Conservation (phyloP, 2,888 invertebrate genomes). For the Myopa tessellatipennis region DNA sequence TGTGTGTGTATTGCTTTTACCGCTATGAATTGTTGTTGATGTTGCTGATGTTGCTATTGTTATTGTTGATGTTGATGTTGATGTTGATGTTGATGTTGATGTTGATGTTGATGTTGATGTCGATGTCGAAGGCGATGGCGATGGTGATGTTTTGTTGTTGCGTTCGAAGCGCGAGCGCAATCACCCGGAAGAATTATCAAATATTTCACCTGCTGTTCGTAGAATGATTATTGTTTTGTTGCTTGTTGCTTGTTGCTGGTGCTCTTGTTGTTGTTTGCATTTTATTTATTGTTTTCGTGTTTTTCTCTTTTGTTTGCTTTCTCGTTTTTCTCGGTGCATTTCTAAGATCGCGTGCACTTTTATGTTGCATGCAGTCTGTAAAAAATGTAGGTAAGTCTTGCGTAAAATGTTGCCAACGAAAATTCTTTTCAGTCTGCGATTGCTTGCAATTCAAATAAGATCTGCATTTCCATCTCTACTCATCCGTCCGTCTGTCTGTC, state of each 20-base stretch:
- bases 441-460: background rate
- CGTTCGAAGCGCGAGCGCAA: slow-evolving; percentile 43
- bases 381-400: background rate
- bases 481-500: too few relatives aligned
- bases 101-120: background rate
- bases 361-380: slow-evolving; percentile 17
- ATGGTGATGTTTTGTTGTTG: background rate
- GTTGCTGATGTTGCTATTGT: slow-evolving; percentile 6
- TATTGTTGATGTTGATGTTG: slow-evolving; percentile 21
- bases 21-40: background rate
- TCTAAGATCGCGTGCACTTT: slow-evolving; percentile 40
- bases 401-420: slow-evolving; percentile 42
- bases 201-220: slow-evolving; percentile 50
- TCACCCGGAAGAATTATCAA: slow-evolving; percentile 53
- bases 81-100: slow-evolving; percentile 9
- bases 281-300: slow-evolving; percentile 30
- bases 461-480: too few relatives aligned
- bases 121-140: too few relatives aligned
- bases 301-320: slow-evolving; percentile 54
- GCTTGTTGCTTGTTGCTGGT: slow-evolving; percentile 20
- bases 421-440: slow-evolving; percentile 44
- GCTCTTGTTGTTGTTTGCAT: slow-evolving; percentile 24
- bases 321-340: slow-evolving; percentile 47
- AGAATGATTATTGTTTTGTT: slow-evolving; percentile 41
- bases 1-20: background rate